Base-by-base conservation (phyloP, 2,113 vertebrate genomes). In the Mungos mungo region DNA sequence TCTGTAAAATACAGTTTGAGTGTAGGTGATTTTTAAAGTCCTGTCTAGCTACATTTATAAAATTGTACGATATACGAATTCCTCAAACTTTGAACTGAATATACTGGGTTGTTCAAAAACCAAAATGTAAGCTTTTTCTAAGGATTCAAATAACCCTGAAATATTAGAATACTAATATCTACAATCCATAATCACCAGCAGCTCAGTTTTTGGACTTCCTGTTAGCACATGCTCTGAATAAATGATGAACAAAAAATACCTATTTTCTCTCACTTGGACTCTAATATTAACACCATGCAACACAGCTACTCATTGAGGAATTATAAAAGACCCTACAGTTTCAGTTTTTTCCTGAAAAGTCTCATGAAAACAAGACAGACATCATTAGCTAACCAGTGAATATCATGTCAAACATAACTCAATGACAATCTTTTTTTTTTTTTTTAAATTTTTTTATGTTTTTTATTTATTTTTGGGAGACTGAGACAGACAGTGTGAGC, bases 11-110 rank as follows among this genome's bases (percentile, higher is more conserved):
- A 91, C 38, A 90, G 31, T 87, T 87, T 96, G 50, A 87, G 29
- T 87, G 54, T 16, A 47, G 14, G 69, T 66, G n/a, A 82, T 54
- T 71, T 92, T n/a, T 85, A 82, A 93, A 89, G 69, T 69, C 52
- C 45, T 57, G 23, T 54, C 3, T 29, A 65, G 45, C 47, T 93
- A 57, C 92, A 96, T 96, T 79, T 96, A 74, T 96, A 93, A 97
- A 82, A 93, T 6, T 47, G 8, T 63, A 93, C 38, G 7, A 54
- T 29, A 72, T 16, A 69, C 1, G n/a, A 84, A 86, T 88, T 74
- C 41, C 79, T 86, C 52, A 92, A 88, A 95, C 69, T 79, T 93
- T 95, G 33, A 88, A 84, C 95, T 96, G 76, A 94, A 96, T 72
- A 90, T 54, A 96, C 29, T 47, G 81, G 21, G 52, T 71, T 77